Percentiles rank a stretch among this genome's conserved stretches.
Evolutionary conservation across 2,888 invertebrate species (phyloP).

Genomic region (Clepsis dumicolana): DNA sequence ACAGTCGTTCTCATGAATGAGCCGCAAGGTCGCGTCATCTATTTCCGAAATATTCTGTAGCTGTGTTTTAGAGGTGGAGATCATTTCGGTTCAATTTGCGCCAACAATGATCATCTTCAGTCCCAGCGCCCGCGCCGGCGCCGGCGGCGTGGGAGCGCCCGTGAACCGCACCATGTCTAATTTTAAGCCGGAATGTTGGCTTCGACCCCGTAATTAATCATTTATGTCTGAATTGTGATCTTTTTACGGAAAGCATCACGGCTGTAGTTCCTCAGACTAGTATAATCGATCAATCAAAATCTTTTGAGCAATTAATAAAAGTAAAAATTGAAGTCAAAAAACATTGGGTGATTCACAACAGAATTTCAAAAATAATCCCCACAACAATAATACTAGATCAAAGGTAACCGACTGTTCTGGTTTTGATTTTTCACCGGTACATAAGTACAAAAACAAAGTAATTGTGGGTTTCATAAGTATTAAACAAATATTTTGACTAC

Average conservation of each 20-base stretch:
- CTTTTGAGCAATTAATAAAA: constrained; percentile 25
- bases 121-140: constrained; percentile 49
- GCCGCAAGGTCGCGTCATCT: constrained; percentile 25
- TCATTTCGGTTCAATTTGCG: constrained; percentile 35
- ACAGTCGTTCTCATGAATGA: constrained; percentile 36
- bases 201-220: constrained; percentile 71
- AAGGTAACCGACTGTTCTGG: not conserved
- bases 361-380: not conserved
- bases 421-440: no score
- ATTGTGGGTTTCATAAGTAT: not conserved
- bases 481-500: not conserved
- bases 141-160: constrained; percentile 64
- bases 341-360: constrained; percentile 17
- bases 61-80: constrained; percentile 18
- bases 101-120: constrained; percentile 47
- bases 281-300: constrained; percentile 34
- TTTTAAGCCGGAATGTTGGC: constrained; percentile 78
- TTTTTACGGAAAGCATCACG: constrained; percentile 55
- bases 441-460: not conserved
- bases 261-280: constrained; percentile 41
- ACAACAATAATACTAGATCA: constrained; percentile 6
- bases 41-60: constrained; percentile 30
- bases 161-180: constrained; percentile 71
- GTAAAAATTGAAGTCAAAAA: not conserved
- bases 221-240: constrained; percentile 62